Base-by-base conservation (phyloP, 2,888 invertebrate genomes). In the Entomobrya multifasciata region DNA sequence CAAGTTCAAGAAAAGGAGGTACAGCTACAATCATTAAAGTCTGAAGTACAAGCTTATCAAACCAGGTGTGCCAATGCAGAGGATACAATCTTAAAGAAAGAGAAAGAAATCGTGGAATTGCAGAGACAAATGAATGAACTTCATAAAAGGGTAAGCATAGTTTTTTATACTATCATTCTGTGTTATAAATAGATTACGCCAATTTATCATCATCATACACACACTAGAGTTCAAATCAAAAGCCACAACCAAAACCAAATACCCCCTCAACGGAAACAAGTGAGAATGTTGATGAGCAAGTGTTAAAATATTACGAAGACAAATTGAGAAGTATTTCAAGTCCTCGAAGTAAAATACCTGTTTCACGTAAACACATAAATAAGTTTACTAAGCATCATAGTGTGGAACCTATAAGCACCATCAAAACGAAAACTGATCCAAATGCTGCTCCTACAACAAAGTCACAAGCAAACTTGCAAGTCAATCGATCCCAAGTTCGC, bases 101-200 rank as follows among this genome's bases (percentile, higher is more conserved):
- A 88, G 52, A 86, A 89, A 52, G 83, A 89, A 15, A 91, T 91
- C 52, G 76, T 81, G 15, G 65, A 87, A 2, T 84, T 91, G 8
- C 89, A 91, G 60, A 86, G 87, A 22, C 88, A 90, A 87, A 89
- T 91, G 88, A 85, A 89, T n/a, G 65, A 78, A 25, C 81, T 90
- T 17, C 88, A 90, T 62, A 88, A 88, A 55, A 88, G 89, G 86
- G 91, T 91, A 86, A 65, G 65, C 49, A 70, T 30, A 8, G 44
- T 11, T 10, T 6, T 8, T 20, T 22, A 47, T 5, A 20, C 13
- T 52, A 47, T n/a, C n/a, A n/a, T n/a, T n/a, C n/a, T n/a, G n/a
- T n/a, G n/a, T n/a, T n/a, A n/a, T n/a, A n/a, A n/a, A n/a, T n/a
- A n/a, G n/a, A n/a, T n/a, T n/a, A n/a, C n/a, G n/a, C n/a, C n/a